These are phyloP conservation scores for Nomada ruficornis DNA, from an alignment of 2,888 invertebrate genomes.

Conservation along the genomic window DNA sequence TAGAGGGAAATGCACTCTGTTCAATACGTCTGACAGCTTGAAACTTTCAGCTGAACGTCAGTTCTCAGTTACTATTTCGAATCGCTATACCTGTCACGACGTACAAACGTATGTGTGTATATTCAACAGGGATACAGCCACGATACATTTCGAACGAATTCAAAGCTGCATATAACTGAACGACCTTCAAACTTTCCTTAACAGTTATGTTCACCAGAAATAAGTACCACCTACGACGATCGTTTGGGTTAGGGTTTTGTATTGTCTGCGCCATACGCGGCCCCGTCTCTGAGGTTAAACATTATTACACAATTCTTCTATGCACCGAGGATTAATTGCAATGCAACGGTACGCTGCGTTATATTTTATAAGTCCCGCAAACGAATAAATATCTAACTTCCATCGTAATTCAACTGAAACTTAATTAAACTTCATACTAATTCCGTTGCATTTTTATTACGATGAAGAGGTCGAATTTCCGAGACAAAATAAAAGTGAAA, in stretches of 20 bases:
- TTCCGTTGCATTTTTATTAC: too few relatives aligned
- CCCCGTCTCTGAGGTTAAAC: not conserved
- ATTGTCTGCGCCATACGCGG: not conserved
- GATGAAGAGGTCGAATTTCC: too few relatives aligned
- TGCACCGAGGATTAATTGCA: slow-evolving; percentile 33
- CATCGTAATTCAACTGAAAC: not conserved
- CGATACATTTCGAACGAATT: slow-evolving; percentile 38
- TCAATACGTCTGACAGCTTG: slow-evolving; percentile 44
- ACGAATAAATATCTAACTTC: slow-evolving; percentile 11
- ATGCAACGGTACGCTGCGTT: not conserved
- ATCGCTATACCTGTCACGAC: slow-evolving; percentile 45
- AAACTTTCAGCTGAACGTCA: slow-evolving; percentile 23
- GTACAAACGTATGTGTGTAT: slow-evolving; percentile 37
- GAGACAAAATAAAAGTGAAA: not conserved
- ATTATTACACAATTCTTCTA: not conserved
- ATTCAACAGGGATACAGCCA: slow-evolving; percentile 30
- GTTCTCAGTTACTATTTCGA: slow-evolving; percentile 13
- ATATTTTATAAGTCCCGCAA: slow-evolving; percentile 16
- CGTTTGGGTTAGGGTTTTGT: slow-evolving; percentile 4
- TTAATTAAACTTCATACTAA: not conserved
- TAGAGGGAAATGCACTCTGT: not conserved
- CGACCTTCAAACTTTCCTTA: slow-evolving; percentile 44
- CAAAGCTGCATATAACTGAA: slow-evolving; percentile 25
- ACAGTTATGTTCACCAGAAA: slow-evolving; percentile 17
- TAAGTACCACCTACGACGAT: slow-evolving; percentile 13